Base-by-base conservation (phyloP, 2,113 vertebrate species). In the Pycnonotus jocosus region DNA sequence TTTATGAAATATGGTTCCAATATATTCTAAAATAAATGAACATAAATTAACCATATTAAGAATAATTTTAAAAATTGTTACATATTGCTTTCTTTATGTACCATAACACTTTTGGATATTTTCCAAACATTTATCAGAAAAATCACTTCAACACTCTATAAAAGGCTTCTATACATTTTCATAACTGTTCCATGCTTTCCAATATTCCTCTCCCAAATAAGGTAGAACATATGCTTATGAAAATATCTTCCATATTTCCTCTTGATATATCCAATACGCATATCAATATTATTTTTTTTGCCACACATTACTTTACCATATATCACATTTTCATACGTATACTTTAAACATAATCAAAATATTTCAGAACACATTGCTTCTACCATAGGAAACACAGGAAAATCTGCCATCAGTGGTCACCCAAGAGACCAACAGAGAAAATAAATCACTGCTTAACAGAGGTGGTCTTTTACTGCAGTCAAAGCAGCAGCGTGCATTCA, bases 71-170 rank as follows among this genome's bases (percentile, higher is more conserved):
- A 79, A 80, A 71, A 22, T n/a, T 15, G 25, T 45, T 91, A 51
- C 58, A 50, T 77, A 80, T 87, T 90, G 10, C 62, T 83, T 86
- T 57, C 28, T 93, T 95, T 72, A 91, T 74, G 38, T 79, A 77
- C 25, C 12, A 28, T 92, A 92, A 62, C 47, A 80, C 54, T 95
- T 89, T 72, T 60, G 65, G 81, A 76, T 85, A 85, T 92, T 95
- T 96, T 95, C 81, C 87, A 94, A 95, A 92, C 58, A 70, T 65
- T 94, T 95, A 92, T 90, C 78, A 95, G 74, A 95, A 93, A 95
- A 95, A 87, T 60, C 85, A 30, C 42, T 91, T 92, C 66, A 87
- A 69, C 37, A 38, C 1, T 1, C 58, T 85, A 69, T 80, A 82
- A 92, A 95, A 96, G 48, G 5, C 50, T 80, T 87, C 81, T 66